Percentiles rank a stretch among this genome's conserved stretches.
phyloP scores from a whole-genome alignment of 1,140 invertebrate species.

The Cotesia chilonis region DNA sequence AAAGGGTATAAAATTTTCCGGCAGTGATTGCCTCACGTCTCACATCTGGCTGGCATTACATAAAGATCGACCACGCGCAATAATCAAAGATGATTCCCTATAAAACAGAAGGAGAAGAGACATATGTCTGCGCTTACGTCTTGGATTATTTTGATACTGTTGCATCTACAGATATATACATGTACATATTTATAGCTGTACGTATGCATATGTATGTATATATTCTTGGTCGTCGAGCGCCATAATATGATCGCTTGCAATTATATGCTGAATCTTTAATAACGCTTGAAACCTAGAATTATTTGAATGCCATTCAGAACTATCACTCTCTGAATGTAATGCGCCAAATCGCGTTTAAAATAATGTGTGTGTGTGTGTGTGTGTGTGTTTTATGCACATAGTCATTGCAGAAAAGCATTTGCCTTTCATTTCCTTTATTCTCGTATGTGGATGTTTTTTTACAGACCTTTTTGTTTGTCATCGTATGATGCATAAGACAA shows the following conservation, averaged over 20 bases:
- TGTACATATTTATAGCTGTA: too few relatives aligned
- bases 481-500: too few relatives aligned
- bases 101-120: conserved; percentile 41
- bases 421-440: conserved; percentile 8
- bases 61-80: conserved; percentile 31
- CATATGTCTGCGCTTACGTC: conserved; percentile 32
- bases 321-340: conserved; percentile 46
- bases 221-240: conserved; percentile 16
- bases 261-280: conserved; percentile 68
- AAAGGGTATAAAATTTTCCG: conserved; percentile 49
- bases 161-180: background rate
- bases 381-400: background rate
- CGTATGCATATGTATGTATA: too few relatives aligned
- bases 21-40: conserved; percentile 57
- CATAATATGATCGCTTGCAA: conserved; percentile 59
- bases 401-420: background rate
- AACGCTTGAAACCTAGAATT: conserved; percentile 65
- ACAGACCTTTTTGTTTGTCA: background rate
- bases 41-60: conserved; percentile 47
- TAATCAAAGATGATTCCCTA: conserved; percentile 46
- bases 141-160: background rate
- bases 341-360: background rate
- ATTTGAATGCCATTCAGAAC: conserved; percentile 63
- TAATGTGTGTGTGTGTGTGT: conserved; percentile 2
- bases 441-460: conserved; percentile 3